Conservation (phyloP, 2,797 vertebrate genomes). For the Poeciliopsis paucimaculata region DNA sequence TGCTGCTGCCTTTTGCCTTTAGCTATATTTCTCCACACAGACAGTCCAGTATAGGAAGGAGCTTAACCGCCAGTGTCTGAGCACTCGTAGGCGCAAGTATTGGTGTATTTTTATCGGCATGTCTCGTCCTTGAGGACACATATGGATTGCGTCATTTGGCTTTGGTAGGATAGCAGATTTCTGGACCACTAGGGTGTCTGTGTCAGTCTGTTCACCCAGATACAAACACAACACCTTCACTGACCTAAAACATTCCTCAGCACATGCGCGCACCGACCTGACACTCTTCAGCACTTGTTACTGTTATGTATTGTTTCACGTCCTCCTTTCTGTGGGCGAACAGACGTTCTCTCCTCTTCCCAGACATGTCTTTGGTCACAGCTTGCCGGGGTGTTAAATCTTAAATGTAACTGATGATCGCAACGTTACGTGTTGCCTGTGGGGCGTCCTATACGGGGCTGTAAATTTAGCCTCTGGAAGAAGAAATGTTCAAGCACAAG, state of each 20-base stretch:
- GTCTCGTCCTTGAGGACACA: slow-evolving; percentile 28
- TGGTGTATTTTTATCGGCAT: slow-evolving; percentile 38
- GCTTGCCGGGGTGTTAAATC: slow-evolving; percentile 59
- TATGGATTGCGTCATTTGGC: slow-evolving; percentile 73
- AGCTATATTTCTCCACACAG: slow-evolving; percentile 19
- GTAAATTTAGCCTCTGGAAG: slow-evolving; percentile 53
- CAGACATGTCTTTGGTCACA: slow-evolving; percentile 46
- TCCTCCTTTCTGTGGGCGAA: slow-evolving; percentile 15
- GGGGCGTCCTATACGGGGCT: slow-evolving; percentile 40
- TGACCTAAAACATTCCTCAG: slow-evolving; percentile 67
- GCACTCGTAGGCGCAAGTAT: slow-evolving; percentile 22
- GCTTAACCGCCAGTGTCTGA: slow-evolving; percentile 35
- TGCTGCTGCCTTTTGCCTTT: slow-evolving; percentile 21
- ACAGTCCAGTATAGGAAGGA: slow-evolving; percentile 24
- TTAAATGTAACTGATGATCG: slow-evolving; percentile 64
- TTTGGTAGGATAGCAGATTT: slow-evolving; percentile 71
- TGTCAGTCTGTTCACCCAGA: slow-evolving; percentile 72
- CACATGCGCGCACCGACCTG: slow-evolving; percentile 7
- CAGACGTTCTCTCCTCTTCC: slow-evolving; percentile 27
- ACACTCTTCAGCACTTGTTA: slow-evolving; percentile 26
- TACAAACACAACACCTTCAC: slow-evolving; percentile 64
- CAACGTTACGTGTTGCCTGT: slow-evolving; percentile 46
- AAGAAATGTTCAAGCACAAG: slow-evolving; percentile 9
- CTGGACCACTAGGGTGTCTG: slow-evolving; percentile 62
- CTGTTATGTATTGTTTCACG: slow-evolving; percentile 24